Base-by-base conservation (phyloP, 2,113 vertebrate species). In the Gymnogyps californianus region DNA sequence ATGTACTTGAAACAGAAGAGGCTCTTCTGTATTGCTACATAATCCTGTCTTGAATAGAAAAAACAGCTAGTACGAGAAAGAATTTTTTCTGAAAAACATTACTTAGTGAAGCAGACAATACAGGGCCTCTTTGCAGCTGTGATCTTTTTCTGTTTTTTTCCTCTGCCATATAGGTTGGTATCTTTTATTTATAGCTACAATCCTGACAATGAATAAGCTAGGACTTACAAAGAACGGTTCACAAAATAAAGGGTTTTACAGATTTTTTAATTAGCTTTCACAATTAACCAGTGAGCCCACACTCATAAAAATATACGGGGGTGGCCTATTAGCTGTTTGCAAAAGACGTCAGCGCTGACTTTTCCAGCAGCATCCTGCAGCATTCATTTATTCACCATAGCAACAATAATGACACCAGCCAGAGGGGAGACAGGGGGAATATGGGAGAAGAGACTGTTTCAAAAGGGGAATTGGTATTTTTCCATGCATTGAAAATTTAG, bases 341-440 rank as follows among this genome's bases (percentile, higher is more conserved):
- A 93, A 97, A 98, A 98, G 89, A 95, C 78, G 75, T 98, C 98
- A 97, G 78, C 67, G 83, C 96, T 97, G 96, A 94, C 96, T 97
- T 98, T 97, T 97, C 96, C 92, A 93, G 87, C 83, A 94, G 83
- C 90, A 96, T 97, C 87, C 89, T 42, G 90, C 58, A 83, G 87
- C 93, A 97, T 96, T 97, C 94, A 95, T 97, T 98, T 98, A 96
- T 95, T 98, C 97, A 96, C 98, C 98, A 98, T 98, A 96, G 98
- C 98, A 99, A 99, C 98, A 97, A 80, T 72, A 97, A 98, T 90
- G 97, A 97, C 90, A 97, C 79, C 92, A 98, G 94, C 79, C 65
- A 47, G 91, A 90, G 32, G 52, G 59, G 32, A 96, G 22, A 75
- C 59, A 87, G 70, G 16, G 25, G 84, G 58, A 97, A 88, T 36